phyloP scores from a whole-genome alignment of 2,888 invertebrate genomes.

The Drosophila quinaria region DNA sequence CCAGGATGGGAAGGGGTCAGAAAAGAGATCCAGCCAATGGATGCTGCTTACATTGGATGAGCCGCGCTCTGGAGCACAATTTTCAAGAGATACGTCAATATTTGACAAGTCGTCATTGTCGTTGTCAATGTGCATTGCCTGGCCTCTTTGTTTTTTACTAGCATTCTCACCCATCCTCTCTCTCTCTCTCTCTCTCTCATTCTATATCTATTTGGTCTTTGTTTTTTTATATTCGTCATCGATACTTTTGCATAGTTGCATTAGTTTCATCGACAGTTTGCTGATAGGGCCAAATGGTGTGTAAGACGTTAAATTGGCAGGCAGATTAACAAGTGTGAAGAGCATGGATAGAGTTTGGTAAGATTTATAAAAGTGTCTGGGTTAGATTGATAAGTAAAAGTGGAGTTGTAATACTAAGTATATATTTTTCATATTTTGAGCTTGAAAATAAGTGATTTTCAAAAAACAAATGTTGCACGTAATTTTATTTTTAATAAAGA shows the following conservation, averaged over 20 bases:
- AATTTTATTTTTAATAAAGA: too few relatives aligned
- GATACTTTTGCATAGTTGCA: conserved; percentile 69
- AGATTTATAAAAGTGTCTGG: neutral
- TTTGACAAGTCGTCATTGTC: conserved; percentile 83
- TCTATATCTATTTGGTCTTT: conserved; percentile 5
- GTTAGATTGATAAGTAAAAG: conserved; percentile 2
- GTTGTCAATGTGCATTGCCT: conserved; percentile 65
- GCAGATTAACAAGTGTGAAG: conserved; percentile 43
- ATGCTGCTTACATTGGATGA: conserved; percentile 82
- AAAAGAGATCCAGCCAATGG: conserved; percentile 53
- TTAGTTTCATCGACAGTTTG: conserved; percentile 54
- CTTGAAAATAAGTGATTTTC: too few relatives aligned
- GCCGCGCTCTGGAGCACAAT: conserved; percentile 79
- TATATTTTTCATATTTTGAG: too few relatives aligned
- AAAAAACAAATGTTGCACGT: too few relatives aligned
- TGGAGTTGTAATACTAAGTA: too few relatives aligned
- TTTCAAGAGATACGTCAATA: conserved; percentile 83
- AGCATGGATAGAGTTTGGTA: conserved; percentile 3
- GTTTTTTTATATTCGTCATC: conserved; percentile 39
- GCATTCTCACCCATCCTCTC: conserved; percentile 6
- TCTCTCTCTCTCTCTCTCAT: neutral
- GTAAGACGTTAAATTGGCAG: conserved; percentile 40
- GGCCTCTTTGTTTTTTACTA: conserved; percentile 37
- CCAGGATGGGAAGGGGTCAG: neutral
- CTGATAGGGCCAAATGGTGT: conserved; percentile 58